A percentile compares a stretch with the other conserved stretches of the same genome.
Evolutionary conservation across 2,888 invertebrate species (phyloP).

Genomic region (Bibio marci): DNA sequence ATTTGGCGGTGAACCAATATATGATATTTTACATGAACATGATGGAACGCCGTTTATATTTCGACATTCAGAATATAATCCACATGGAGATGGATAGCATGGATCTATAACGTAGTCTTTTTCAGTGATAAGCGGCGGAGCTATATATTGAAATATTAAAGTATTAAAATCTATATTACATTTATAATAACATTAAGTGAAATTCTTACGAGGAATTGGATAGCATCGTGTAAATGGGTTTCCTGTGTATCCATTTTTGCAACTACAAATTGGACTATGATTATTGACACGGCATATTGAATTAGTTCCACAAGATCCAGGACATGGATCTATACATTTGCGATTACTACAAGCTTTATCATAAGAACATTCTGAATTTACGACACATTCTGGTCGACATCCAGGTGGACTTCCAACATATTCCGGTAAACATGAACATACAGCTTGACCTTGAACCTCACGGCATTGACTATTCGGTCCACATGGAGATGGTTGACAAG

Average conservation of each 20-base stretch:
- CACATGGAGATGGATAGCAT: slow-evolving; percentile 57
- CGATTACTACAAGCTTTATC: slow-evolving; percentile 48
- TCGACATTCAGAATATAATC: slow-evolving; percentile 51
- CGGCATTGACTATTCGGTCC: slow-evolving; percentile 52
- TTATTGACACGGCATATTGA: slow-evolving; percentile 53
- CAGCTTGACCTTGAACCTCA: slow-evolving; percentile 38
- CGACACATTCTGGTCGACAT: slow-evolving; percentile 52
- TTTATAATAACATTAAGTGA: not conserved
- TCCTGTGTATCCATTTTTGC: slow-evolving; percentile 43
- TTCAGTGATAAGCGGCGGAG: no score
- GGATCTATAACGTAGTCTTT: slow-evolving; percentile 30
- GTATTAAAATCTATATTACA: not conserved
- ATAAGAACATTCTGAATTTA: slow-evolving; percentile 48
- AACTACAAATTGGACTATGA: slow-evolving; percentile 56
- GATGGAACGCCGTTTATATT: slow-evolving; percentile 34
- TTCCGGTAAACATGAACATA: slow-evolving; percentile 42
- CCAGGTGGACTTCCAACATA: slow-evolving; percentile 51
- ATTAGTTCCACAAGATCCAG: slow-evolving; percentile 50
- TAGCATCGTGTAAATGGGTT: slow-evolving; percentile 45
- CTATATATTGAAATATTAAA: no score
- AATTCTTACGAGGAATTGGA: slow-evolving; percentile 10
- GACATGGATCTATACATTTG: slow-evolving; percentile 56
- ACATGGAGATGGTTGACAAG: slow-evolving; percentile 53
- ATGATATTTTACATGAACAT: slow-evolving; percentile 52
- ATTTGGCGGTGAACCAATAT: slow-evolving; percentile 52